Evolutionary conservation across 2,888 invertebrate species (phyloP), one percentile per base, ranked within the genome.

Genomic region (Homarus gammarus): DNA sequence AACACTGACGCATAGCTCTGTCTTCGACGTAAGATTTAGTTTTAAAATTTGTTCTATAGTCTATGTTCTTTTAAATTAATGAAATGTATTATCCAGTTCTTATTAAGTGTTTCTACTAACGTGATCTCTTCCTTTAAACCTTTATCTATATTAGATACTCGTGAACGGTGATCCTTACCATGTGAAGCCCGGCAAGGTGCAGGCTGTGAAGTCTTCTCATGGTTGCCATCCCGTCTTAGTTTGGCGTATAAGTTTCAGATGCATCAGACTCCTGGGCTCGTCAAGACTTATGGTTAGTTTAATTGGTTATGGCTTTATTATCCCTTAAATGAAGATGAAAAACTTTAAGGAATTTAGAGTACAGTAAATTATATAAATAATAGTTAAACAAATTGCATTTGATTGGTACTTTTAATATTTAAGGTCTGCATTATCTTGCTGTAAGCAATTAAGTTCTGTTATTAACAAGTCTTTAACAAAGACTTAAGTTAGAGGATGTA

Each of bases 191-290:
- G n/a, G n/a, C 40, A 64, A 64, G 8, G 81, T 81, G 2, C 31
- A 61, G 27, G 22, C 36, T 56, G 56, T 81, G 2, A 12, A 0
- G n/a, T 81, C 81, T 1, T 12, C 81, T 12, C 56, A 36, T 0
- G 36, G 36, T 3, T 61, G 61, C n/a, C 61, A 81, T 56, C 81
- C 81, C 10, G 81, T 81, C 10, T 36, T 81, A 36, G 64, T 56
- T 40, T 81, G 81, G 81, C 56, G 64, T 15, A 38, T 49, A 27
- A 40, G 31, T 49, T 40, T 27, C 15, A 49, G 44, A 6, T 81
- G 81, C 38, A 31, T 56, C 64, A 61, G 31, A 15, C 81, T 81
- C 0, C 36, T 81, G n/a, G 81, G 81, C 38, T 81, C 81, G 22
- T 33, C 12, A 56, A 81, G 81, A 36, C 38, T 81, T 10, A 36